A percentile compares a stretch with the other conserved stretches of the same genome.
Conservation (phyloP, 1,140 invertebrate genomes). For the Chrysoperla carnea region DNA sequence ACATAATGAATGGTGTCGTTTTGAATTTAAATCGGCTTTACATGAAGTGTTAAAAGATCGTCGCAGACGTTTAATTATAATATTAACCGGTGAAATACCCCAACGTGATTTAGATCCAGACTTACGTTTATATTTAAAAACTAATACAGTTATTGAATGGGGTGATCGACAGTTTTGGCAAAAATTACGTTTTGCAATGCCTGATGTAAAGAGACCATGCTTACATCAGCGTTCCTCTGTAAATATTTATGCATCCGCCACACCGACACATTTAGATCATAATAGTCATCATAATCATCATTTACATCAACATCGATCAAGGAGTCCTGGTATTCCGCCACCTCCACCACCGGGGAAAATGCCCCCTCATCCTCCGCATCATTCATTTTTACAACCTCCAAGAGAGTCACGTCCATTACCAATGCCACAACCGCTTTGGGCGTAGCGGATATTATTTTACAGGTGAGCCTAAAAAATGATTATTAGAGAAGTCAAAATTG, state of each 20-base stretch:
- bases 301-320: slow-evolving; percentile 26
- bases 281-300: background rate
- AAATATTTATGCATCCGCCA: slow-evolving; percentile 41
- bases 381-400: slow-evolving; percentile 22
- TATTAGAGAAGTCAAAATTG: no score
- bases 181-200: slow-evolving; percentile 80
- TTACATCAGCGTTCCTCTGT: slow-evolving; percentile 37
- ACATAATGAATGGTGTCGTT: slow-evolving; percentile 83
- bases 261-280: slow-evolving; percentile 11
- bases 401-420: slow-evolving; percentile 14
- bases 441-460: slow-evolving; percentile 23
- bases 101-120: slow-evolving; percentile 77
- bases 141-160: slow-evolving; percentile 80
- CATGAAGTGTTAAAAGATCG: slow-evolving; percentile 75
- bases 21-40: slow-evolving; percentile 84
- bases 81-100: slow-evolving; percentile 69
- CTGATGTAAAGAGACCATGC: slow-evolving; percentile 43
- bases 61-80: slow-evolving; percentile 63
- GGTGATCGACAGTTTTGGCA: slow-evolving; percentile 90
- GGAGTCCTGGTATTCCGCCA: slow-evolving; percentile 44
- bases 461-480: background rate
- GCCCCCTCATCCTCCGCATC: slow-evolving; percentile 21
- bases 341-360: slow-evolving; percentile 33
- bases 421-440: slow-evolving; percentile 31
- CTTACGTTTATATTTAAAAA: slow-evolving; percentile 72